phyloP scores from a whole-genome alignment of 2,888 invertebrate species.

The Sinhomidia bicolor region DNA sequence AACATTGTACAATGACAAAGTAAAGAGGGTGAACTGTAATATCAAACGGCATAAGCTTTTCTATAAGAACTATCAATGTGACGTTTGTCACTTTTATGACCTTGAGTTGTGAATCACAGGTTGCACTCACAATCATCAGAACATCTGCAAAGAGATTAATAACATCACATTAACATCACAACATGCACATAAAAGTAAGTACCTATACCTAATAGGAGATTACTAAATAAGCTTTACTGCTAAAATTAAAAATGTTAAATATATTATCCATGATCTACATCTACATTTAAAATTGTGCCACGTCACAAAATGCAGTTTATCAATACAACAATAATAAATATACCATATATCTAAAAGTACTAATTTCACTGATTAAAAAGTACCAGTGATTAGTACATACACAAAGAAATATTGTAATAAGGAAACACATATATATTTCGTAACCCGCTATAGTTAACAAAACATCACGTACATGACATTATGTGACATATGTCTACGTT shows the following conservation, averaged over 20 bases:
- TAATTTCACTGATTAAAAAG: no score
- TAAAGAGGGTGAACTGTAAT: no score
- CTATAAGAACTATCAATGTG: neutral
- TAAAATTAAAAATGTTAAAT: neutral
- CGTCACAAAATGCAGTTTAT: neutral
- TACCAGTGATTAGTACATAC: no score
- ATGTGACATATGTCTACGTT: no score
- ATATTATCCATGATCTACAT: conserved; percentile 19
- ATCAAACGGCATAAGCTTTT: no score
- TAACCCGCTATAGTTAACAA: no score
- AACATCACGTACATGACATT: no score
- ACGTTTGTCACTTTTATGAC: neutral
- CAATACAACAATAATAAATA: neutral
- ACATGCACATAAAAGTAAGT: neutral
- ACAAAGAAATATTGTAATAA: no score
- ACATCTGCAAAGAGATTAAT: neutral
- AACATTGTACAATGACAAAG: no score
- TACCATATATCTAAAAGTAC: neutral
- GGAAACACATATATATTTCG: no score
- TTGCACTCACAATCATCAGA: neutral
- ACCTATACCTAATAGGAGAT: no score
- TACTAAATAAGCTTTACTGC: no score
- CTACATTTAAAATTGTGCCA: neutral
- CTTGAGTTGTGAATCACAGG: neutral
- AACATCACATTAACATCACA: neutral